Evolutionary conservation across 2,113 vertebrate genomes (phyloP).

Genomic region (Cyanoderma ruficeps): DNA sequence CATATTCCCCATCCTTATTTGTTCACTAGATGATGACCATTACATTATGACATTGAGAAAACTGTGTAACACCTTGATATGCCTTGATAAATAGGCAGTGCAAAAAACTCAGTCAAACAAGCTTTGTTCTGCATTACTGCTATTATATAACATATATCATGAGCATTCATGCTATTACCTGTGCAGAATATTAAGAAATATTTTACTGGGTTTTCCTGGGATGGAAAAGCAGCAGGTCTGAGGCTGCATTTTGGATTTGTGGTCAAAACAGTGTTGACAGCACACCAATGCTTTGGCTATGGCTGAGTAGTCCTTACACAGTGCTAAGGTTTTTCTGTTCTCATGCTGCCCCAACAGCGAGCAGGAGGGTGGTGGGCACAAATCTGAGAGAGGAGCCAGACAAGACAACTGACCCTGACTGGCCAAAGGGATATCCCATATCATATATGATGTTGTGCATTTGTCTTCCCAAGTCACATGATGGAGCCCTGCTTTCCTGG

Average conservation of each 20-base stretch:
- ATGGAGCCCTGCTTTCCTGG: background rate
- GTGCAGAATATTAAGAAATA: background rate
- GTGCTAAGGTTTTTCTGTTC: background rate
- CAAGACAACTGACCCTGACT: background rate
- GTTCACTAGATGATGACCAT: background rate
- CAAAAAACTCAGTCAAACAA: background rate
- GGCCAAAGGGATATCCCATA: background rate
- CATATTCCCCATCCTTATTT: background rate
- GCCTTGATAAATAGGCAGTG: background rate
- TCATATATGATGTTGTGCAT: fast-evolving
- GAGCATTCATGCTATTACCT: background rate
- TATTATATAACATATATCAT: background rate
- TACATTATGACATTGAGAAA: background rate
- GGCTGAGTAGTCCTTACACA: background rate
- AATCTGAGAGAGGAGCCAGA: background rate
- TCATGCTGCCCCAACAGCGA: fast-evolving
- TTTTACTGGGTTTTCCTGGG: background rate
- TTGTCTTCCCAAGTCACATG: background rate
- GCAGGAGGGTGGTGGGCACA: background rate
- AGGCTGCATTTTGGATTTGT: background rate
- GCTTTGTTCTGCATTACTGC: background rate
- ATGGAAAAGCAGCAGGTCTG: background rate
- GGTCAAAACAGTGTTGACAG: background rate
- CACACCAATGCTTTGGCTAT: fast-evolving
- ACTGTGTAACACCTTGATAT: background rate